phyloP scores from a whole-genome alignment of 2,113 vertebrate genomes.

The Meriones unguiculatus region DNA sequence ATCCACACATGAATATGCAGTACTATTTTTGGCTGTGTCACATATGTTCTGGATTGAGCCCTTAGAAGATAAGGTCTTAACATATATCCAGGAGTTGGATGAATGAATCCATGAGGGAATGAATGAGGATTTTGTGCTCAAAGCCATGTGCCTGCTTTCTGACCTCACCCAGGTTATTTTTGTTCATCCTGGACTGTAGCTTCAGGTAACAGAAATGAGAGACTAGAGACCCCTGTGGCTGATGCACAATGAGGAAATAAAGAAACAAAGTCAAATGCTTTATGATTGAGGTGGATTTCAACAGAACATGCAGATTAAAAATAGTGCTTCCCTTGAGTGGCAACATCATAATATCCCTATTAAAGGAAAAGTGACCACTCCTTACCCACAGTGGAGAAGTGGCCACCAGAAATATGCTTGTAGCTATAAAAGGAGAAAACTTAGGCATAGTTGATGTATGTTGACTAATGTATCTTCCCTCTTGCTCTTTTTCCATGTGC shows the following conservation, averaged over 20 bases:
- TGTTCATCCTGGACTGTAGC: background rate
- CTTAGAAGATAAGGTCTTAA: background rate
- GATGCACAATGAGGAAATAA: background rate
- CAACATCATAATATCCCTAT: background rate
- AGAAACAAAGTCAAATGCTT: background rate
- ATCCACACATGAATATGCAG: background rate
- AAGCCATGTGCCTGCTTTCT: conserved; percentile 1
- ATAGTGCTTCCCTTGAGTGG: background rate
- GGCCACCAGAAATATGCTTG: background rate
- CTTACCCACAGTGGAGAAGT: background rate
- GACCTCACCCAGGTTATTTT: background rate
- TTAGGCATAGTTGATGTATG: background rate
- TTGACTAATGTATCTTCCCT: background rate
- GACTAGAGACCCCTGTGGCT: background rate
- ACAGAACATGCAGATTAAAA: background rate
- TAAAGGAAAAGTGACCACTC: background rate
- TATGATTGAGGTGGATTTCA: background rate
- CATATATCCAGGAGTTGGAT: background rate
- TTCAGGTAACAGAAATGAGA: background rate
- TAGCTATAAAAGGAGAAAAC: background rate
- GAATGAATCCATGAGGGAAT: conserved; percentile 1
- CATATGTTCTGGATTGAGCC: background rate
- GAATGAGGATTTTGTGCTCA: background rate
- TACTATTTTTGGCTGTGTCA: conserved; percentile 13
- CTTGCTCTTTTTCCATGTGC: too few species aligned